Conservation (phyloP, 1,140 invertebrate species). For the Pseudachorutes palmiensis region DNA sequence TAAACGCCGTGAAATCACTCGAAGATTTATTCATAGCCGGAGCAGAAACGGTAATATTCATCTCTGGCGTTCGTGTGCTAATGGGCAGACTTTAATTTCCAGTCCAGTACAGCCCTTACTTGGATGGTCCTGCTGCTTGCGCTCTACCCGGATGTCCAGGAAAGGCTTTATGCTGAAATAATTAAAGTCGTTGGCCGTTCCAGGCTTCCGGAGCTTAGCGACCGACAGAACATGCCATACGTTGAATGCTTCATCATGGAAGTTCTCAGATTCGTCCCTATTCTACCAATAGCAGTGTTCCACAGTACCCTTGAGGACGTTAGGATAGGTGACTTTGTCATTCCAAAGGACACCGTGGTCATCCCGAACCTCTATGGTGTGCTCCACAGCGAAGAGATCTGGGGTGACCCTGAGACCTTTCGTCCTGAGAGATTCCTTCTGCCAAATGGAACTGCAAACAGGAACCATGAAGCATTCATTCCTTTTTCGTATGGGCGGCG, state of each 20-base stretch:
- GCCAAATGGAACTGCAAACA: slow-evolving; percentile 4
- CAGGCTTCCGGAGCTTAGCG: slow-evolving; percentile 47
- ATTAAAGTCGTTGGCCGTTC: slow-evolving; percentile 62
- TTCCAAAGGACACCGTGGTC: slow-evolving; percentile 43
- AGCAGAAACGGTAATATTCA: not conserved
- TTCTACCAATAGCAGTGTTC: slow-evolving; percentile 50
- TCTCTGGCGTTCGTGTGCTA: not conserved
- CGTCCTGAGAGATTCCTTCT: slow-evolving; percentile 46
- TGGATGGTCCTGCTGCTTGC: slow-evolving; percentile 70
- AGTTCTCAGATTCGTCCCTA: slow-evolving; percentile 48
- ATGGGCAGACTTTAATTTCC: not conserved
- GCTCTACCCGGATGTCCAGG: slow-evolving; percentile 65
- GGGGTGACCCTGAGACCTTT: slow-evolving; percentile 44
- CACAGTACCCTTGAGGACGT: slow-evolving; percentile 58
- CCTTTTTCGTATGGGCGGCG: too few species aligned
- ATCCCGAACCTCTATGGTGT: slow-evolving; percentile 44
- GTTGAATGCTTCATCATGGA: slow-evolving; percentile 54
- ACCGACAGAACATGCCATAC: slow-evolving; percentile 47
- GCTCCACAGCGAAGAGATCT: slow-evolving; percentile 43
- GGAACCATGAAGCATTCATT: not conserved
- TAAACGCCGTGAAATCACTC: not conserved
- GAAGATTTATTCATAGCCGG: not conserved
- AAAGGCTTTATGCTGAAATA: slow-evolving; percentile 67
- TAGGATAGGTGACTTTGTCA: slow-evolving; percentile 42
- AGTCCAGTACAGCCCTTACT: slow-evolving; percentile 56